Evolutionary conservation across 2,797 vertebrate genomes (phyloP).

Genomic region (Poecilia wingei): DNA sequence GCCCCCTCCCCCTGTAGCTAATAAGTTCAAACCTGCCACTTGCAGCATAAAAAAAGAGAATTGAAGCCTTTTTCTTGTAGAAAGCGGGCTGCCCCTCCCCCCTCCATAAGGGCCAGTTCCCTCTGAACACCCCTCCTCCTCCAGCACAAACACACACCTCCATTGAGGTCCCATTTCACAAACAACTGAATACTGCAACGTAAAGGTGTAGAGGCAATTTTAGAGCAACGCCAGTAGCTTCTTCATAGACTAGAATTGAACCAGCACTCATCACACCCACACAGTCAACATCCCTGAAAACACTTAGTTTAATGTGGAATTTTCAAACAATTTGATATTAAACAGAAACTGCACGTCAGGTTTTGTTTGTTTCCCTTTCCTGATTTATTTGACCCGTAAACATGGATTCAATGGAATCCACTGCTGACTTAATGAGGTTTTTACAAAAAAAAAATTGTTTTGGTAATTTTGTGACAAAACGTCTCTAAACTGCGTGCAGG

Average conservation of each 20-base stretch:
- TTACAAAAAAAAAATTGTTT: not conserved
- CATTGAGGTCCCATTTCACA: constrained; percentile 24
- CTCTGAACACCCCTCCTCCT: constrained; percentile 26
- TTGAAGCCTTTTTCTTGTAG: constrained; percentile 33
- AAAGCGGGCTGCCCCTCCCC: constrained; percentile 16
- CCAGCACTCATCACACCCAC: not conserved
- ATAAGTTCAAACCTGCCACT: constrained; percentile 10
- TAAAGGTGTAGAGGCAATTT: constrained; percentile 3
- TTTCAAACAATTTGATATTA: not conserved
- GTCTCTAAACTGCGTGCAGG: not conserved
- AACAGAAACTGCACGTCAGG: not conserved
- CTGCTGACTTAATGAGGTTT: not conserved
- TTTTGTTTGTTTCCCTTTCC: not conserved
- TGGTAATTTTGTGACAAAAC: not conserved
- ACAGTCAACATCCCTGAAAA: not conserved
- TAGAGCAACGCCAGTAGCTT: not conserved
- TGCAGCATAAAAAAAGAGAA: constrained; percentile 22
- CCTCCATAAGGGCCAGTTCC: constrained; percentile 27
- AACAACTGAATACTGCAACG: constrained; percentile 8
- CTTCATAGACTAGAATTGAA: not conserved
- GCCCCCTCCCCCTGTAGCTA: constrained; percentile 24
- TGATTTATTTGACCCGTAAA: not conserved
- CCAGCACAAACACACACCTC: constrained; percentile 48
- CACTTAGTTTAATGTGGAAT: not conserved
- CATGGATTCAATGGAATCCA: not conserved